Evolutionary conservation across 2,797 vertebrate species (phyloP).

Genomic region (Enteromius unitaeniatus): DNA sequence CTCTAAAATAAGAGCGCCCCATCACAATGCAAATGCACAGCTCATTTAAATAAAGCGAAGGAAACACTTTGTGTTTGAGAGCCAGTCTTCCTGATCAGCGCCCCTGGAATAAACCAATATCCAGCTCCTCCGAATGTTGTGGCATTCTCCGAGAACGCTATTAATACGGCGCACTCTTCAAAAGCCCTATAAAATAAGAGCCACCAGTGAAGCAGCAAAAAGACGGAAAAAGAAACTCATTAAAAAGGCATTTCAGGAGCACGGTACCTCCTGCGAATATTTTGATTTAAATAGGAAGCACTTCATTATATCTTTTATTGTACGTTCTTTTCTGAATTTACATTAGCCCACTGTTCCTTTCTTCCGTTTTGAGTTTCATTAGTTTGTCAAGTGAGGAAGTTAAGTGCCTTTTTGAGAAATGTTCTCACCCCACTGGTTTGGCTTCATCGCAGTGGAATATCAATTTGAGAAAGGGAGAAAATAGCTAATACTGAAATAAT

Average conservation of each 20-base stretch:
- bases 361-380: constrained; percentile 99
- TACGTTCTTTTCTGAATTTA: constrained; percentile 98
- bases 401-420: constrained; percentile 84
- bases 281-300: constrained; percentile 99
- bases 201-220: constrained; percentile 99
- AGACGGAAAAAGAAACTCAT: constrained; percentile 95
- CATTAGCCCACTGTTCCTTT: constrained; percentile 97
- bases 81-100: constrained; percentile 99
- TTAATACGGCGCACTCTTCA: constrained; percentile 90
- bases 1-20: constrained; percentile 98
- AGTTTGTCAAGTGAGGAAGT: constrained; percentile 89
- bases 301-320: constrained; percentile 99
- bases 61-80: constrained; percentile 99
- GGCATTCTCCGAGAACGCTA: constrained; percentile 95
- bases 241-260: constrained; percentile 99
- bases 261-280: constrained; percentile 98
- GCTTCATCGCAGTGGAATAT: constrained; percentile 79
- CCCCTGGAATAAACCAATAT: constrained; percentile 99
- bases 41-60: constrained; percentile 99
- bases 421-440: constrained; percentile 83
- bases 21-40: constrained; percentile 99
- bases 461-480: constrained; percentile 78
- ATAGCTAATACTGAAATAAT: constrained; percentile 79
- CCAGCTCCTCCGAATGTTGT: constrained; percentile 96
- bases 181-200: constrained; percentile 96